Evolutionary conservation across 1,140 invertebrate genomes (phyloP).

Genomic region (Apolygus lucorum): DNA sequence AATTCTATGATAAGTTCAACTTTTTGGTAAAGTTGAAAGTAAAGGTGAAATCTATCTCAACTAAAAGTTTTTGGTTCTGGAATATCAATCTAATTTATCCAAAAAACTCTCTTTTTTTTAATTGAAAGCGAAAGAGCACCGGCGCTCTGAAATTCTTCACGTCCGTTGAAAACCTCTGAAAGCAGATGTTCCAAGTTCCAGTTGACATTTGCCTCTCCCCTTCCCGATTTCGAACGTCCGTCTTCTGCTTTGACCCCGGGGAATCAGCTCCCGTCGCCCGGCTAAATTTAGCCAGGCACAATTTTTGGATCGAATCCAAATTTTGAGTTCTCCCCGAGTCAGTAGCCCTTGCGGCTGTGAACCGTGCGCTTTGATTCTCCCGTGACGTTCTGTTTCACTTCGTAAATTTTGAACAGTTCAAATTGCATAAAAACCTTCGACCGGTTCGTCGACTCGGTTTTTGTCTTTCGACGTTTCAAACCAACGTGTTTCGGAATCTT

Average conservation of each 20-base stretch:
- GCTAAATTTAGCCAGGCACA: conserved; percentile 6
- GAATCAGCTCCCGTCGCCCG: conserved; percentile 2
- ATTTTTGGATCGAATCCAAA: conserved; percentile 5
- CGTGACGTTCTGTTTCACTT: no score
- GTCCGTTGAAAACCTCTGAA: neutral
- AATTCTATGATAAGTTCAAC: no score
- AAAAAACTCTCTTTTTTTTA: neutral
- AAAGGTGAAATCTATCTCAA: neutral
- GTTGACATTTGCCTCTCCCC: conserved; percentile 1
- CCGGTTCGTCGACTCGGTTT: no score
- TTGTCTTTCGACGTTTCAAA: no score
- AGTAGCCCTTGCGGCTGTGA: conserved; percentile 6
- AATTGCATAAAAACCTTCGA: no score
- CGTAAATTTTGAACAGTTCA: no score
- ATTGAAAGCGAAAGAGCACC: neutral
- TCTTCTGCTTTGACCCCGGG: neutral
- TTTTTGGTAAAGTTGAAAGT: no score
- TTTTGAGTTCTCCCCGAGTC: conserved; percentile 4
- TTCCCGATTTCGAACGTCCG: neutral
- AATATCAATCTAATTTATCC: neutral
- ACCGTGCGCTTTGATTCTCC: neutral
- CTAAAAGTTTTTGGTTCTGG: neutral
- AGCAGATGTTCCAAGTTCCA: no score
- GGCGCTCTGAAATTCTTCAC: neutral
- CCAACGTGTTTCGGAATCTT: no score